Percentiles rank a stretch among this genome's conserved stretches.
Evolutionary conservation across 2,888 invertebrate species (phyloP).

Genomic region (Encarsia formosa): DNA sequence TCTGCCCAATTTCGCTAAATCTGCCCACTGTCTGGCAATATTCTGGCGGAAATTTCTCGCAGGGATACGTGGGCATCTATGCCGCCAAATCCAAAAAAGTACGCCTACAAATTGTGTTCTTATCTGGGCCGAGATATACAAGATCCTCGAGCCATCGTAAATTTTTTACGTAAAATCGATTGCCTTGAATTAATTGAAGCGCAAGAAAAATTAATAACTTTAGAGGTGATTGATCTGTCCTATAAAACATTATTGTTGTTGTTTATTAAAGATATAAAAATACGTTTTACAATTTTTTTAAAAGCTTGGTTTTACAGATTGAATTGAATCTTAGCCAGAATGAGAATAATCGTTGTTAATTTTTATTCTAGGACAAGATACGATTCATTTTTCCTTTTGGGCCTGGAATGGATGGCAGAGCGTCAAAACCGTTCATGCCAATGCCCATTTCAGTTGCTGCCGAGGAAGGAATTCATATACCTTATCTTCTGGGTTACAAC

Average conservation of each 20-base stretch:
- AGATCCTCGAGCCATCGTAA: slow-evolving; percentile 37
- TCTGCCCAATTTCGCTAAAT: too few relatives aligned
- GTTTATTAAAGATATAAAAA: too few relatives aligned
- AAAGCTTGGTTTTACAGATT: too few relatives aligned
- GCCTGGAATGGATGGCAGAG: slow-evolving; percentile 34
- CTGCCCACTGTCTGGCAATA: too few relatives aligned
- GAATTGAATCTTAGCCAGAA: too few relatives aligned
- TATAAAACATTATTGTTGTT: too few relatives aligned
- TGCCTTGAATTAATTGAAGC: slow-evolving; percentile 27
- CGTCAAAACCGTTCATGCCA: slow-evolving; percentile 35
- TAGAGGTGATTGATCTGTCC: too few relatives aligned
- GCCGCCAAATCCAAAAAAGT: slow-evolving; percentile 17
- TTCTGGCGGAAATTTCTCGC: too few relatives aligned
- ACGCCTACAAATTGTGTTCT: slow-evolving; percentile 40
- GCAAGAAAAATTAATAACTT: slow-evolving; percentile 29
- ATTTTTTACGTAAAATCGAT: slow-evolving; percentile 37
- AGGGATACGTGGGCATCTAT: slow-evolving; percentile 36
- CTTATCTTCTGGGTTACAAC: slow-evolving; percentile 38
- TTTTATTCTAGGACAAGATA: slow-evolving; percentile 3
- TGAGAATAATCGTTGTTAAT: too few relatives aligned
- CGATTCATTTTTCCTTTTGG: slow-evolving; percentile 27
- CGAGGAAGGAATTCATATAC: slow-evolving; percentile 34
- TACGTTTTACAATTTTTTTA: too few relatives aligned
- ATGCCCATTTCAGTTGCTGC: slow-evolving; percentile 22
- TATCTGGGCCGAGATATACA: slow-evolving; percentile 38